Conservation (phyloP, 2,797 vertebrate genomes). For the Pitangus sulphuratus region DNA sequence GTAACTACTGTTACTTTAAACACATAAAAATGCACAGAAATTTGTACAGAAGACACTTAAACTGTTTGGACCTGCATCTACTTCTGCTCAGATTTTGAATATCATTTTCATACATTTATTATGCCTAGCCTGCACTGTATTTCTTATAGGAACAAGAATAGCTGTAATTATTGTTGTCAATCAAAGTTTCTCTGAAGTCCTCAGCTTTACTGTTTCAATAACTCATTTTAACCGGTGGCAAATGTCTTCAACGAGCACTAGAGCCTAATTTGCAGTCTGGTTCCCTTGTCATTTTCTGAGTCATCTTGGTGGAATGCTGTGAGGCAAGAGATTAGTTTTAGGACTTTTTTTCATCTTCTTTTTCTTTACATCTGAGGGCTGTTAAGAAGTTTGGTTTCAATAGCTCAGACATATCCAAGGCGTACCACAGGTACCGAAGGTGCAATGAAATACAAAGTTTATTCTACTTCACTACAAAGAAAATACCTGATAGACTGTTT, state of each 20-base stretch:
- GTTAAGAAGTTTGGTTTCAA: constrained; percentile 59
- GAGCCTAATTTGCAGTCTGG: constrained; percentile 63
- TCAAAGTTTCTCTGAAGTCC: constrained; percentile 65
- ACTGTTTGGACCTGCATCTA: not conserved
- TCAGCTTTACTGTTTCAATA: constrained; percentile 63
- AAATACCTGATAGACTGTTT: constrained; percentile 25
- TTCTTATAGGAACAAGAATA: constrained; percentile 58
- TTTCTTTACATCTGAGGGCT: constrained; percentile 51
- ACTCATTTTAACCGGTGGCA: constrained; percentile 56
- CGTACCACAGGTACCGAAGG: not conserved
- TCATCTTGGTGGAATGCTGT: constrained; percentile 37
- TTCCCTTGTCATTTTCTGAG: constrained; percentile 65
- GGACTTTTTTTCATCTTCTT: constrained; percentile 44
- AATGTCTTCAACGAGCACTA: constrained; percentile 60
- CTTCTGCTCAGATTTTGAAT: constrained; percentile 37
- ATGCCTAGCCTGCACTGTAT: constrained; percentile 10
- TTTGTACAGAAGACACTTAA: not conserved
- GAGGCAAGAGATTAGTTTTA: constrained; percentile 56
- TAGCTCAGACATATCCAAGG: constrained; percentile 18
- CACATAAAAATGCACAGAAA: not conserved
- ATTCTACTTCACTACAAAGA: constrained; percentile 36
- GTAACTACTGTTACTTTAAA: not conserved
- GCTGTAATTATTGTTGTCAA: constrained; percentile 70
- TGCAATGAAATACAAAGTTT: constrained; percentile 51
- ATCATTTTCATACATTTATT: constrained; percentile 52